Conservation (phyloP, 2,797 vertebrate species). For the Poeciliopsis turneri region DNA sequence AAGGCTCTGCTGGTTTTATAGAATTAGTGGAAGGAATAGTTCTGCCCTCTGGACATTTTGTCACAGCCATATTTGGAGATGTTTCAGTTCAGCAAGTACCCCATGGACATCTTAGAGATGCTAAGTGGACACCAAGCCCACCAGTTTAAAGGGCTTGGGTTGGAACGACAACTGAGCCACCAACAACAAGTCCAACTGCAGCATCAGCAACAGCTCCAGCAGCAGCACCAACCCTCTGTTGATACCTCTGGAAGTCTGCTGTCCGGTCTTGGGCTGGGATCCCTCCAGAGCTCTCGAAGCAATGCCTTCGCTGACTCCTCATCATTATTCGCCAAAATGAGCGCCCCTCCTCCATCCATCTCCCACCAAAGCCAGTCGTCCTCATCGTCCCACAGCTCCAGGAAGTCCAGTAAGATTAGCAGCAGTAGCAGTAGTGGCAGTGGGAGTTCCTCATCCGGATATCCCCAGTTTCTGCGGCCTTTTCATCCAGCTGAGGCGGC, state of each 20-base stretch:
- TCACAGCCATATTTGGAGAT: constrained; percentile 69
- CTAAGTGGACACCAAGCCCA: constrained; percentile 87
- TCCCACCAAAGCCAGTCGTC: constrained; percentile 83
- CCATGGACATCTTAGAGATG: constrained; percentile 88
- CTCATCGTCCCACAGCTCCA: constrained; percentile 81
- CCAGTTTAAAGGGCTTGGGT: constrained; percentile 85
- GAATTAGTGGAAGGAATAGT: constrained; percentile 26
- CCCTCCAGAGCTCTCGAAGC: constrained; percentile 80
- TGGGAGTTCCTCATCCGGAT: constrained; percentile 75
- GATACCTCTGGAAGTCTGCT: constrained; percentile 81
- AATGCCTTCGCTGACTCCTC: constrained; percentile 84
- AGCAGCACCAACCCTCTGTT: constrained; percentile 78
- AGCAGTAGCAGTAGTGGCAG: constrained; percentile 65
- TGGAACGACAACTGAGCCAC: constrained; percentile 83
- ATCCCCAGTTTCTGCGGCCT: constrained; percentile 84
- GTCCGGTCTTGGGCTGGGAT: constrained; percentile 81
- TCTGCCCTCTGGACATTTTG: constrained; percentile 39
- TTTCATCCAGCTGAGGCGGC: constrained; percentile 85
- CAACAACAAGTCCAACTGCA: constrained; percentile 85
- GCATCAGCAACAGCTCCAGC: constrained; percentile 86
- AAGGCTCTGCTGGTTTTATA: constrained; percentile 41
- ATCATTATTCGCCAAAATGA: constrained; percentile 84
- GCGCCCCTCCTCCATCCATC: constrained; percentile 79
- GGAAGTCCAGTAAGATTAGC: constrained; percentile 84
- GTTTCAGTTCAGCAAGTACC: constrained; percentile 88